Percentiles rank a stretch among this genome's conserved stretches.
These are phyloP conservation scores for Centropus bengalensis DNA, from an alignment of 2,113 vertebrate species.

Conservation along the genomic window DNA sequence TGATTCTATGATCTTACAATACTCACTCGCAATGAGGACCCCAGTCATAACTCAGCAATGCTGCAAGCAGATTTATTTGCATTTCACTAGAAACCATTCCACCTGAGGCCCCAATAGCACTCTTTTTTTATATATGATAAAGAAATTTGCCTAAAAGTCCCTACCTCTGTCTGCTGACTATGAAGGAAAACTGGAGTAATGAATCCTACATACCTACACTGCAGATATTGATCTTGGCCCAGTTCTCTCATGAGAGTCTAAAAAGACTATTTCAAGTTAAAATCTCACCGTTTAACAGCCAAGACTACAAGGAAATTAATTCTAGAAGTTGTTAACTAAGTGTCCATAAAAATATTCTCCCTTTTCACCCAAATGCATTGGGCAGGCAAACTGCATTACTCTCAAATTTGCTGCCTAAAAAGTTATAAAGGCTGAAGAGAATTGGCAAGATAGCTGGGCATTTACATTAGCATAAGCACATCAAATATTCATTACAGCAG, in stretches of 20 bases:
- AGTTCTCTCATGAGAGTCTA: not conserved
- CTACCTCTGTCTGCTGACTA: not conserved
- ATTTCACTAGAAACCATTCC: not conserved
- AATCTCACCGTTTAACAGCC: not conserved
- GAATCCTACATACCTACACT: not conserved
- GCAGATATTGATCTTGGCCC: not conserved
- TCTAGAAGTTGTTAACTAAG: not conserved
- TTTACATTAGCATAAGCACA: constrained; percentile 44
- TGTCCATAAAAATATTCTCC: not conserved
- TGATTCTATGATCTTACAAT: no score
- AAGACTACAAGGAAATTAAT: not conserved
- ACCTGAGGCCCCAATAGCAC: not conserved
- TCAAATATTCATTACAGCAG: constrained; percentile 61
- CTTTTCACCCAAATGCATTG: not conserved
- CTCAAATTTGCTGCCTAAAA: not conserved
- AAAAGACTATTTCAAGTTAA: not conserved
- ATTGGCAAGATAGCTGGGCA: not conserved
- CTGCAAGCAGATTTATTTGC: not conserved
- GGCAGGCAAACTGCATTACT: not conserved
- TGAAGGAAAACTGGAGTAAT: not conserved
- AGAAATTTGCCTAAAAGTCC: not conserved
- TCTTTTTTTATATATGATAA: not conserved
- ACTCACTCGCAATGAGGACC: not conserved
- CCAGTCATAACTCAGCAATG: not conserved
- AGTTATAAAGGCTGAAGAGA: not conserved